Percentiles rank a stretch among this genome's conserved stretches.
These are phyloP conservation scores for Macrosiphum euphorbiae DNA, from an alignment of 2,888 invertebrate genomes.

Conservation along the genomic window DNA sequence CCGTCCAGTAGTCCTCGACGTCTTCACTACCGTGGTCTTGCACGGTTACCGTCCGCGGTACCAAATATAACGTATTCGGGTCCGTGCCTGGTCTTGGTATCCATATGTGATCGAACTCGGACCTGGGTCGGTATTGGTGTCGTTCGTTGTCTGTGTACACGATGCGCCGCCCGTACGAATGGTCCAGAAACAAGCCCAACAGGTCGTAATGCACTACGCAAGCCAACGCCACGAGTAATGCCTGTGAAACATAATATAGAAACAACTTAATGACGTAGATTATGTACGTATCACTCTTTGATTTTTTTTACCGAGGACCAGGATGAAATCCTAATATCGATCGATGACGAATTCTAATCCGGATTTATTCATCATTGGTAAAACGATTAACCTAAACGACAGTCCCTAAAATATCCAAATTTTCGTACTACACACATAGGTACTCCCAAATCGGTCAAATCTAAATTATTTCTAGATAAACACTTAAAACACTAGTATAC, in stretches of 20 bases:
- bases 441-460: no score
- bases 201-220: slow-evolving; percentile 58
- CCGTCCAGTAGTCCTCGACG: not conserved
- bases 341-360: not conserved
- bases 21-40: not conserved
- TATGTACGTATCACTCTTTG: not conserved
- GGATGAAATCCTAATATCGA: not conserved
- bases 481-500: no score
- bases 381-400: not conserved
- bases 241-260: not conserved
- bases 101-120: not conserved
- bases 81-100: slow-evolving; percentile 51
- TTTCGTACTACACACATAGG: no score
- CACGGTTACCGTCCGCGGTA: not conserved
- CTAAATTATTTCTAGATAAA: no score
- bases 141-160: not conserved
- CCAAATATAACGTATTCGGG: not conserved
- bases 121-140: not conserved
- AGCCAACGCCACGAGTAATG: not conserved
- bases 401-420: no score
- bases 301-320: not conserved
- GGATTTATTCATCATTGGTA: not conserved
- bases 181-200: not conserved
- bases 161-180: not conserved
- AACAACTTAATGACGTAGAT: not conserved